These are phyloP conservation scores for Ophioderma brevispina DNA, from an alignment of 35 echinoderm and acorn worm genomes.

Conservation along the genomic window DNA sequence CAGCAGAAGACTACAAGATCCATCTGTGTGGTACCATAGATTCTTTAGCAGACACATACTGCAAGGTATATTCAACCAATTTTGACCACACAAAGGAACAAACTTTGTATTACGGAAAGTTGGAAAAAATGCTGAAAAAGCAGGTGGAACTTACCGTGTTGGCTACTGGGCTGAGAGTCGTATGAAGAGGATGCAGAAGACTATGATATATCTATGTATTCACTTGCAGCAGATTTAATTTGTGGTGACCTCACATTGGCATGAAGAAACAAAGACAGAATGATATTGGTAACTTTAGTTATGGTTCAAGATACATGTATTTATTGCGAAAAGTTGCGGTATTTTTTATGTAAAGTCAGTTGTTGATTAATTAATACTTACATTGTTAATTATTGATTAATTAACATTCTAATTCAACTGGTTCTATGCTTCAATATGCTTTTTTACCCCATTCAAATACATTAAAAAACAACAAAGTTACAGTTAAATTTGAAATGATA, in stretches of 20 bases:
- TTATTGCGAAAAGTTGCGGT: background rate
- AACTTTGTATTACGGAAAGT: background rate
- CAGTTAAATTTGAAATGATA: background rate
- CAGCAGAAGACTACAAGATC: conserved; percentile 7
- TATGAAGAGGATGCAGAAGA: no score
- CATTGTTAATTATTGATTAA: background rate
- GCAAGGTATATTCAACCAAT: background rate
- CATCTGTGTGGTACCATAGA: conserved; percentile 27
- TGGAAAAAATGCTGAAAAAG: background rate
- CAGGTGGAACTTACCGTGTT: no score
- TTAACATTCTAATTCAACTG: background rate
- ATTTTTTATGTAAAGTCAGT: background rate
- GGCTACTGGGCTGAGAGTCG: no score
- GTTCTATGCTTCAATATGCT: background rate
- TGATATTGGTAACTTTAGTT: no score
- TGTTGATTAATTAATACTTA: background rate
- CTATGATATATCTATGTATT: no score
- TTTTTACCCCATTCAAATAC: background rate
- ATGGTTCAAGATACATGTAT: no score
- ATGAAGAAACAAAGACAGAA: no score
- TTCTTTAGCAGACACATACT: conserved; percentile 4
- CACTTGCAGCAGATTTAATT: no score
- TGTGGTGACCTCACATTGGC: no score
- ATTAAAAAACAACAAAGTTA: background rate
- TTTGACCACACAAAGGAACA: no score